phyloP scores from a whole-genome alignment of 2,797 vertebrate genomes.

The Darevskia nairensis region DNA sequence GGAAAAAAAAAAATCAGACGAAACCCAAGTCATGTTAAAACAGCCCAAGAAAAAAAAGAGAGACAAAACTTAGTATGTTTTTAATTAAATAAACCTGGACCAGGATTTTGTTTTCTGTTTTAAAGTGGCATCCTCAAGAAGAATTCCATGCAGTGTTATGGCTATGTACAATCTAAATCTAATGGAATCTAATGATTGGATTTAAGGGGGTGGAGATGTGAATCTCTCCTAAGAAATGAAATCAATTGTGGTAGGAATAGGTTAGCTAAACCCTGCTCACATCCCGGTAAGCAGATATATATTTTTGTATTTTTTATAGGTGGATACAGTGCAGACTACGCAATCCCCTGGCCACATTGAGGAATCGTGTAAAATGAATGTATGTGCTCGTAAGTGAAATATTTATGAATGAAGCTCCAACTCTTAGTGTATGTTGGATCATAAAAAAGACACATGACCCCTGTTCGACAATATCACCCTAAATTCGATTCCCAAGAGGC shows the following conservation, averaged over 20 bases:
- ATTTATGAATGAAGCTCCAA: conserved; percentile 73
- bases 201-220: conserved; percentile 46
- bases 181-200: conserved; percentile 48
- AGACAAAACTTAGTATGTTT: background rate
- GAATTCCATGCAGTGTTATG: conserved; percentile 34
- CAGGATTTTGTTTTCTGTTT: conserved; percentile 22
- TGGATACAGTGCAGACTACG: conserved; percentile 78
- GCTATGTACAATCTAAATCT: conserved; percentile 45
- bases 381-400: conserved; percentile 81
- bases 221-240: conserved; percentile 40
- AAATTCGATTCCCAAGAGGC: conserved; percentile 72
- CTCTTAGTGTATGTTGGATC: conserved; percentile 75
- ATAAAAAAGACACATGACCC: conserved; percentile 60
- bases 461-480: conserved; percentile 50
- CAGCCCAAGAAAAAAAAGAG: conserved; percentile 11
- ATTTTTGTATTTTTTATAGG: conserved; percentile 83
- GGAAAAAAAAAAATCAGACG: background rate
- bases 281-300: conserved; percentile 76
- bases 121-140: conserved; percentile 22
- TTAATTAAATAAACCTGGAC: background rate
- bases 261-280: conserved; percentile 69
- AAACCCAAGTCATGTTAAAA: background rate
- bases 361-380: conserved; percentile 82
- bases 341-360: conserved; percentile 77
- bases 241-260: conserved; percentile 53